These are phyloP conservation scores for Cecropterus lyciades DNA, from an alignment of 1,140 invertebrate species.

Conservation along the genomic window DNA sequence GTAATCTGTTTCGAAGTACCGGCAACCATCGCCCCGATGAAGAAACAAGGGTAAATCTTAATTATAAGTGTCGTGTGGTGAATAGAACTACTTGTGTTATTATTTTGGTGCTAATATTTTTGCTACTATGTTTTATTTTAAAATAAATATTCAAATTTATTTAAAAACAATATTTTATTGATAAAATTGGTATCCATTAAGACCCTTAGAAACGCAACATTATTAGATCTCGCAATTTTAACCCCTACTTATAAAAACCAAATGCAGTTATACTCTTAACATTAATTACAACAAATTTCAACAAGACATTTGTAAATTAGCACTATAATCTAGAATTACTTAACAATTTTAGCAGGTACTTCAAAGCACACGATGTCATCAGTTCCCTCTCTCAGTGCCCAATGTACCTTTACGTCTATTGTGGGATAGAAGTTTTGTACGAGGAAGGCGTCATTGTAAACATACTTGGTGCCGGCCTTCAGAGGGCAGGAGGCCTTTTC, in stretches of 20 bases:
- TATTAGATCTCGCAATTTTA: too few species aligned
- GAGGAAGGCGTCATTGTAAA: conserved; percentile 89
- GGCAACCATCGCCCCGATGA: conserved; percentile 80
- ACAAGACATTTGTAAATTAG: too few species aligned
- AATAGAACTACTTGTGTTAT: not conserved
- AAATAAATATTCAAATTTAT: not conserved
- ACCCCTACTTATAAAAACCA: too few species aligned
- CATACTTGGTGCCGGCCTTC: conserved; percentile 86
- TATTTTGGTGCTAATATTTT: not conserved
- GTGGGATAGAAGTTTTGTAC: conserved; percentile 88
- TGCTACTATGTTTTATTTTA: not conserved
- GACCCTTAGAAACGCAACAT: too few species aligned
- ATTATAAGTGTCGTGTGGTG: not conserved
- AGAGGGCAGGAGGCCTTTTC: conserved; percentile 87
- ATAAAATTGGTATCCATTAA: too few species aligned
- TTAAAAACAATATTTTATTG: not conserved
- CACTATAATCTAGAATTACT: not conserved
- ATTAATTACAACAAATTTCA: too few species aligned
- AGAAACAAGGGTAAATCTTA: conserved; percentile 14
- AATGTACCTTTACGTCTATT: conserved; percentile 87
- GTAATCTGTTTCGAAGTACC: conserved; percentile 88
- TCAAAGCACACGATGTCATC: conserved; percentile 87
- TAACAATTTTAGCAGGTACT: conserved; percentile 86
- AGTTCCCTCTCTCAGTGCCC: conserved; percentile 80
- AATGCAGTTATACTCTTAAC: too few species aligned